These are phyloP conservation scores for Tursiops truncatus DNA, from an alignment of 2,113 vertebrate genomes.

Conservation along the genomic window DNA sequence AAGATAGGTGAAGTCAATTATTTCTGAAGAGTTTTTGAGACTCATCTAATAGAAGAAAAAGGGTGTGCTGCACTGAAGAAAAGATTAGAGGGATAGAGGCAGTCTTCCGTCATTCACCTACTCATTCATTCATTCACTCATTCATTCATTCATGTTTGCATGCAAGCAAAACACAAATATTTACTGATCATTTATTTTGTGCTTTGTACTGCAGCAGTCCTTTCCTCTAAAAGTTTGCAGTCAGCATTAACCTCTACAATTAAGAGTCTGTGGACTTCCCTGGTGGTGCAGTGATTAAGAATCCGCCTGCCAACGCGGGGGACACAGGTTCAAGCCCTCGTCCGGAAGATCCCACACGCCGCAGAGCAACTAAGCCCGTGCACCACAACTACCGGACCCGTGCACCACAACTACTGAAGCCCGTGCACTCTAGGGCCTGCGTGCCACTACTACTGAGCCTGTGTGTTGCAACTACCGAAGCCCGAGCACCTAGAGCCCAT, in stretches of 20 bases:
- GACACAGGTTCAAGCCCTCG: background rate
- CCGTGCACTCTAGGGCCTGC: background rate
- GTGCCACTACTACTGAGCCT: background rate
- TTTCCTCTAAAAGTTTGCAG: background rate
- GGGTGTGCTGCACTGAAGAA: background rate
- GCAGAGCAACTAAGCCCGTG: background rate
- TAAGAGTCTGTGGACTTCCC: background rate
- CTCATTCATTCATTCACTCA: too few relatives aligned
- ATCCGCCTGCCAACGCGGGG: background rate
- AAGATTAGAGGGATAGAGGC: background rate
- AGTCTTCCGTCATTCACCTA: background rate
- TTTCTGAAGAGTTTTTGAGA: conserved; percentile 48
- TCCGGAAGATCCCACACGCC: background rate
- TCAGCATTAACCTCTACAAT: background rate
- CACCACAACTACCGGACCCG: too few relatives aligned
- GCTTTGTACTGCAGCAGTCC: background rate
- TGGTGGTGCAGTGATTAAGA: background rate
- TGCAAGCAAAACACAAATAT: background rate
- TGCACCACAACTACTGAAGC: background rate
- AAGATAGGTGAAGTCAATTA: background rate
- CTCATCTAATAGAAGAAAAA: background rate
- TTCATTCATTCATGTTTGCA: background rate
- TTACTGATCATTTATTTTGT: background rate
- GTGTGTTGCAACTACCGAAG: background rate
- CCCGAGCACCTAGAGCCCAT: background rate